Evolutionary conservation across 2,113 vertebrate genomes (phyloP), one percentile per base, ranked within the genome.

Genomic region (Gila orcuttii): DNA sequence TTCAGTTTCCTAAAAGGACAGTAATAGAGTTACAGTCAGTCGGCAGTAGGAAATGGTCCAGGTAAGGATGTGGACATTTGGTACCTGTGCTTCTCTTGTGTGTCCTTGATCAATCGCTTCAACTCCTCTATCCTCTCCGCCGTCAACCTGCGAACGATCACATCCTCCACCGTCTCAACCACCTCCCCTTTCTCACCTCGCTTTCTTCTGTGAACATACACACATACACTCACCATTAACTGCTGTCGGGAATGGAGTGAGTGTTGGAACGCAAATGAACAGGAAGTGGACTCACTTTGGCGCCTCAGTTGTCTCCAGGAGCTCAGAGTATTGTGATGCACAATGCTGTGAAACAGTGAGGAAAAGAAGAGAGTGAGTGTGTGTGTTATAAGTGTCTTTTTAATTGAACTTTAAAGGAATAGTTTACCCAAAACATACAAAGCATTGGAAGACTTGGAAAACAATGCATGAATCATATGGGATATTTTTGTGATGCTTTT

Each of bases 81-180:
- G 1, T 84, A 99, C 98, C 97, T 97, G 87, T 98, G 98, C 89
- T 96, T 97, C 88, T 99, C 97, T 88, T 99, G 97, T 21, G 97
- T 98, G 88, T 99, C 97, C 92, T 96, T 98, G 89, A 99, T 98
- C 6, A 97, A 86, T 91, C 95, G 97, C 89, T 98, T 99, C 9
- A 99, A 86, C 82, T 98, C 97, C 60, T 98, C 97, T 52, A 99
- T 96, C 93, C 97, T 91, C 88, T 99, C 97, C 60, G 96, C 95
- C 4, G 97, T 98, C 88, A 99, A 93, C 91, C 96, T 96, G 83
- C 97, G 93, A 60, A 99, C 97, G 85, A 99, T 99, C 88, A 99
- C 96, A 86, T 99, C 97, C 93, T 98, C 97, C 89, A 98, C 96
- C 0, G 98, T 99, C 95, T 99, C 98, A 25, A 99, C 97, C 90